A percentile compares a stretch with the other conserved stretches of the same genome.
Evolutionary conservation across 2,888 invertebrate genomes (phyloP).

Genomic region (Epinotia demarniana): DNA sequence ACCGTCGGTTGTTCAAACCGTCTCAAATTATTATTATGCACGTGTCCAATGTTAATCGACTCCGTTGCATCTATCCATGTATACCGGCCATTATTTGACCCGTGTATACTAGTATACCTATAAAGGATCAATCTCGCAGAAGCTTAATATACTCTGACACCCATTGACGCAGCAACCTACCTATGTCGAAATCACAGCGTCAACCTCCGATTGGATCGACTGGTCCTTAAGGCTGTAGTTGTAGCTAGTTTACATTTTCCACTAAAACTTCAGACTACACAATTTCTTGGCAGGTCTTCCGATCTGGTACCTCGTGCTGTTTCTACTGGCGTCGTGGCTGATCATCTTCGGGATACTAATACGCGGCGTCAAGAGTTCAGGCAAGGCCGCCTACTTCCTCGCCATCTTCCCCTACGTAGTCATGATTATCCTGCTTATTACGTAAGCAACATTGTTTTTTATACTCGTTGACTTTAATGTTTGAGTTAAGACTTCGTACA

Average conservation of each 20-base stretch:
- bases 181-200: neutral
- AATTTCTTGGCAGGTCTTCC: conserved; percentile 78
- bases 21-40: too few relatives aligned
- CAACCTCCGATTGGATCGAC: too few relatives aligned
- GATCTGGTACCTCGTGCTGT: conserved; percentile 88
- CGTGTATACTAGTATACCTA: too few relatives aligned
- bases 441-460: conserved; percentile 59
- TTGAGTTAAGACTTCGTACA: too few relatives aligned
- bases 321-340: conserved; percentile 88
- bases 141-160: neutral
- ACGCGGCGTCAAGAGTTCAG: conserved; percentile 90
- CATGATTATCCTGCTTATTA: conserved; percentile 89
- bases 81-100: too few relatives aligned
- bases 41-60: too few relatives aligned
- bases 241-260: neutral
- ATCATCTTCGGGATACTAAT: conserved; percentile 88
- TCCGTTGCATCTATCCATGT: too few relatives aligned
- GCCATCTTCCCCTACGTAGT: conserved; percentile 94
- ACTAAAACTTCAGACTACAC: neutral
- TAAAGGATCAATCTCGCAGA: neutral
- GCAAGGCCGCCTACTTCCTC: conserved; percentile 94
- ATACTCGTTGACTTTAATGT: too few relatives aligned
- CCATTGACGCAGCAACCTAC: neutral
- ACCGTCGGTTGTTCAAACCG: too few relatives aligned
- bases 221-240: neutral